These are phyloP conservation scores for Labrus mixtus DNA, from an alignment of 2,113 vertebrate species.

Conservation along the genomic window DNA sequence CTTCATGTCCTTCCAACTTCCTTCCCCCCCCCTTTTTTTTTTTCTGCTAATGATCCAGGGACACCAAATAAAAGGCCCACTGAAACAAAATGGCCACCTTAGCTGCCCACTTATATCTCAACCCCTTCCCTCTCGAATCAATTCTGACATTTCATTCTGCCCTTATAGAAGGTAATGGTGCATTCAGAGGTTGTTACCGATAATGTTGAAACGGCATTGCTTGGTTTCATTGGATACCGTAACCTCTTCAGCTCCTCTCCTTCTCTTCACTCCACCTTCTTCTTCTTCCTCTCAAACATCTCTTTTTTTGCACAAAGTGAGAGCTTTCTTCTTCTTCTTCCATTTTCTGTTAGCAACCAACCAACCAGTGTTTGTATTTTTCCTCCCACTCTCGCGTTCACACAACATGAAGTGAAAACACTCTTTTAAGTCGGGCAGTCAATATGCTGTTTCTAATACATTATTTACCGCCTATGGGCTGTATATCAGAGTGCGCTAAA, in stretches of 20 bases:
- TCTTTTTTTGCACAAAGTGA: slow-evolving; percentile 39
- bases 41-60: slow-evolving; percentile 69
- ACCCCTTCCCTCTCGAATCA: slow-evolving; percentile 74
- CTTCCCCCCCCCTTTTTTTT: not conserved
- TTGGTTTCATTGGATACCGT: slow-evolving; percentile 69
- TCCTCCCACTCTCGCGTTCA: slow-evolving; percentile 58
- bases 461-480: slow-evolving; percentile 76
- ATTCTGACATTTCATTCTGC: slow-evolving; percentile 82
- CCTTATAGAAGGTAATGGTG: slow-evolving; percentile 81
- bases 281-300: slow-evolving; percentile 30
- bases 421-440: slow-evolving; percentile 70
- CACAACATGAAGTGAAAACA: slow-evolving; percentile 60
- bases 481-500: slow-evolving; percentile 68
- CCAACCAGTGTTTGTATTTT: slow-evolving; percentile 54
- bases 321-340: slow-evolving; percentile 14
- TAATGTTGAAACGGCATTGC: slow-evolving; percentile 73
- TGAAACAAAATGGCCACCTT: slow-evolving; percentile 73
- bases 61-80: slow-evolving; percentile 61
- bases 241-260: slow-evolving; percentile 49
- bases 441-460: slow-evolving; percentile 78
- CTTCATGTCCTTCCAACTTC: slow-evolving; percentile 62
- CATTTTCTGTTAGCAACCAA: slow-evolving; percentile 58
- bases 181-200: slow-evolving; percentile 80
- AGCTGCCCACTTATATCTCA: slow-evolving; percentile 67
- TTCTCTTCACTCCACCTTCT: too few relatives aligned